Percentiles rank a stretch among this genome's conserved stretches.
Conservation (phyloP, 2,113 vertebrate species). For the Oxyura jamaicensis region DNA sequence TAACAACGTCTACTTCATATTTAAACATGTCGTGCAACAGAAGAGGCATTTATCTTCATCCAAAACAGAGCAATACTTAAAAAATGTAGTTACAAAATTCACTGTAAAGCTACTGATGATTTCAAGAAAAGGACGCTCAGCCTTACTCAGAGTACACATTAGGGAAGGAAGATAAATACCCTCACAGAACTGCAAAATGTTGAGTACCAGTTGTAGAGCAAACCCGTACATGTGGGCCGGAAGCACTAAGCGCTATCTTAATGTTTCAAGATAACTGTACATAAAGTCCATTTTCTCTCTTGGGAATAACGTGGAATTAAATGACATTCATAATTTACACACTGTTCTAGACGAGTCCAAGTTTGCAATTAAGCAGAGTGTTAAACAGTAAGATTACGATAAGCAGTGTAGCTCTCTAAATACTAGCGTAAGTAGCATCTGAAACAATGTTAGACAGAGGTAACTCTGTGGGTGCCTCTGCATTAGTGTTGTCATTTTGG, state of each 20-base stretch:
- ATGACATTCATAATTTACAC: background rate
- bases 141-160: background rate
- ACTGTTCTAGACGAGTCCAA: background rate
- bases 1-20: background rate
- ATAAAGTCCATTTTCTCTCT: background rate
- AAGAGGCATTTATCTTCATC: background rate
- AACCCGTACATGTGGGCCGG: background rate
- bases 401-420: background rate
- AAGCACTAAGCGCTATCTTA: background rate
- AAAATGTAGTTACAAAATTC: background rate
- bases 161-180: background rate
- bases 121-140: background rate
- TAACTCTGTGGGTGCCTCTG: background rate
- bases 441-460: background rate
- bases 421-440: background rate
- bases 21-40: background rate
- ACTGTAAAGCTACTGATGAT: background rate
- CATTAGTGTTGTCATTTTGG: background rate
- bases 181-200: background rate
- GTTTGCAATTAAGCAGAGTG: background rate
- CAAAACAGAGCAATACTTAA: background rate
- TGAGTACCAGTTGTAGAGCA: background rate
- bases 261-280: background rate
- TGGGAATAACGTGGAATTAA: background rate
- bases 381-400: background rate